phyloP scores from a whole-genome alignment of 2,113 vertebrate genomes.

The Pelvicachromis taeniatus region DNA sequence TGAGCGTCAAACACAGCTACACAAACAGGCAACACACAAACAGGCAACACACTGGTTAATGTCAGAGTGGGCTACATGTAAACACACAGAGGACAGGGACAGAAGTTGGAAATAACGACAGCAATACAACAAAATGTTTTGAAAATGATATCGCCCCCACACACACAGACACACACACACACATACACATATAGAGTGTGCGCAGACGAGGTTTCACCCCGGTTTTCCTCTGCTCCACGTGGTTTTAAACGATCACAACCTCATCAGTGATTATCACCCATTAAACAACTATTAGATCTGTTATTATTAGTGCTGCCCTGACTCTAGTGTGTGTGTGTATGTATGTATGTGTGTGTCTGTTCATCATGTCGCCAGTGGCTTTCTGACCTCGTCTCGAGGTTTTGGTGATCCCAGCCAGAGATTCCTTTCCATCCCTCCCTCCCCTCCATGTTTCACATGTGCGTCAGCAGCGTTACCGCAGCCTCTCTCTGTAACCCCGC shows the following conservation, averaged over 20 bases:
- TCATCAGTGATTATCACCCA: constrained; percentile 51
- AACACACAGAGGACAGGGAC: neutral
- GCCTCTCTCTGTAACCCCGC: constrained; percentile 20
- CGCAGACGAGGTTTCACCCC: neutral
- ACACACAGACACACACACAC: neutral
- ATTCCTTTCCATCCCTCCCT: constrained; percentile 65
- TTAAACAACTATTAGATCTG: constrained; percentile 43
- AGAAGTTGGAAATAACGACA: neutral
- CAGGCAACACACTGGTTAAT: neutral
- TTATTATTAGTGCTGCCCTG: constrained; percentile 37
- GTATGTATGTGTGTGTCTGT: constrained; percentile 4
- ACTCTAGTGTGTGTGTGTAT: neutral
- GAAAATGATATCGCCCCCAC: neutral
- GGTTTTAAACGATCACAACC: constrained; percentile 20
- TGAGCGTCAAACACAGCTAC: constrained; percentile 7
- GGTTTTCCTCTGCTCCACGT: neutral
- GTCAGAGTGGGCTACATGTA: neutral
- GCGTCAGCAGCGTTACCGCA: constrained; percentile 70
- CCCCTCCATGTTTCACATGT: constrained; percentile 60
- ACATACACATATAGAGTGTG: neutral
- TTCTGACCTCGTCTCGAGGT: constrained; percentile 73
- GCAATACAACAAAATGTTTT: neutral
- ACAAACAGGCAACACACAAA: neutral
- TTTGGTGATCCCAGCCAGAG: constrained; percentile 57
- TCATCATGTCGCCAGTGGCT: constrained; percentile 69